Conservation (phyloP, 2,797 vertebrate species). For the Megaceryle alcyon region DNA sequence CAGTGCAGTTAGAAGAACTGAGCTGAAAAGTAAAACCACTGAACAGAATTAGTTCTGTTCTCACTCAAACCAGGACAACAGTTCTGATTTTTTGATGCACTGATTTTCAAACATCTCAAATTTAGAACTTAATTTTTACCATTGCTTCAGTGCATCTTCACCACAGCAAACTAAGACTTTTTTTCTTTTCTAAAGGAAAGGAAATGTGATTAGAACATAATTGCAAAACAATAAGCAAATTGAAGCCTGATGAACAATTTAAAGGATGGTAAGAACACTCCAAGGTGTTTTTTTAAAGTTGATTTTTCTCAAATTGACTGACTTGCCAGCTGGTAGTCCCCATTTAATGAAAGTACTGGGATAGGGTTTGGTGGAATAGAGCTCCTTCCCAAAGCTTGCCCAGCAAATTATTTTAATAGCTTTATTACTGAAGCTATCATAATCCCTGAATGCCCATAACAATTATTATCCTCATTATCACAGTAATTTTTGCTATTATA, state of each 20-base stretch:
- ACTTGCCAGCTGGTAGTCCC: background rate
- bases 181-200: background rate
- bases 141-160: background rate
- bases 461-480: background rate
- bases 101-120: background rate
- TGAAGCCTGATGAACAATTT: background rate
- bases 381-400: background rate
- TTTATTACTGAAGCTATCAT: background rate
- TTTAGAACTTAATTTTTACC: background rate
- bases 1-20: too few relatives aligned
- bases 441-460: background rate
- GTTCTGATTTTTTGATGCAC: background rate
- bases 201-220: background rate
- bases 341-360: background rate
- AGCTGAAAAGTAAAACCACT: too few relatives aligned
- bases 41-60: too few relatives aligned
- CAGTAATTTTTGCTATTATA: background rate
- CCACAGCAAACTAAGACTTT: background rate
- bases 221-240: background rate
- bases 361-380: background rate
- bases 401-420: slow-evolving; percentile 17
- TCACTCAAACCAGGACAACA: too few relatives aligned
- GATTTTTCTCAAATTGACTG: background rate
- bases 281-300: background rate
- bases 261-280: background rate